Evolutionary conservation across 1,140 invertebrate species (phyloP), one percentile per base, ranked within the genome.

Genomic region (Cotesia chilonis): DNA sequence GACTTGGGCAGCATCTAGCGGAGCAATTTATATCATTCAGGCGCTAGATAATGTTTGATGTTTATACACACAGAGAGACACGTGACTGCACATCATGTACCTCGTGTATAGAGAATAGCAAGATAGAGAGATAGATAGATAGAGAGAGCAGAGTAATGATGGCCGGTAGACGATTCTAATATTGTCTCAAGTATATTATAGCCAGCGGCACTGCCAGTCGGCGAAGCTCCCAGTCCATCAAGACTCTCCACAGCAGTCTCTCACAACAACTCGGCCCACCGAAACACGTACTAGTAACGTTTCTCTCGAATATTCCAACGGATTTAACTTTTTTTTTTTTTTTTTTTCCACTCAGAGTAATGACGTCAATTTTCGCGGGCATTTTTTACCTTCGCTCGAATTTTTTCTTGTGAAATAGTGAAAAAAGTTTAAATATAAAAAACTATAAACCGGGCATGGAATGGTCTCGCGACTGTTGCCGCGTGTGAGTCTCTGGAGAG

Each of bases 81-180:
- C 57, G 17, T 59, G 41, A 47, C 41, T 47, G 41, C 6, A 9
- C 10, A 28, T 55, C 12, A 55, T 55, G 17, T 55, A 55, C 54
- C 1, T 52, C n/a, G n/a, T 61, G 4, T 68, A 20, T 12, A 17
- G 17, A 17, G 17, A 17, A 17, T 17, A 17, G 17, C 0, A 0
- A 17, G 17, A 17, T 17, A 17, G 17, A 14, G 14, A 14, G 14
- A 17, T 17, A 0, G 17, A 17, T 17, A 17, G 41, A 41, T 72
- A 17, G 4, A 59, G 12, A 57, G 3, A 52, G 60, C 54, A 38
- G 7, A 17, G 37, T 10, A 28, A n/a, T 54, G 17, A 67, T 54
- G 71, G n/a, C 52, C 52, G 63, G 47, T 10, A 72, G 74, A 74
- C 75, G 79, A 79, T 81, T 85, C 85, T 86, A 86, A 85, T 86